Evolutionary conservation across 1,140 invertebrate species (phyloP).

Genomic region (Lethrus apterus): DNA sequence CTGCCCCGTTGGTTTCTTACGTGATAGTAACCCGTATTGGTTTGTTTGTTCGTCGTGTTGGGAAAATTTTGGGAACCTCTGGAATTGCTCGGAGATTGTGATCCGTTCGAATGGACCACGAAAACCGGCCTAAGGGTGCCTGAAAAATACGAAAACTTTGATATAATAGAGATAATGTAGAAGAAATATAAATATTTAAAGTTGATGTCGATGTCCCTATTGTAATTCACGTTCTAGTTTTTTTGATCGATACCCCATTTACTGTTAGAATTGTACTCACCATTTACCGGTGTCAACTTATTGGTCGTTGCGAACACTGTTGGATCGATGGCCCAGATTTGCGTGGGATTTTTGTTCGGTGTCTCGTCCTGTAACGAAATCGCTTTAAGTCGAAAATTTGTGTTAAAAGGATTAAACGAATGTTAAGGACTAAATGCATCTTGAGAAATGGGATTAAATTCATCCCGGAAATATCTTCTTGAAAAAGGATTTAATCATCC

Average conservation of each 20-base stretch:
- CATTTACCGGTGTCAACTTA: constrained; percentile 19
- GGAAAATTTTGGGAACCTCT: constrained; percentile 6
- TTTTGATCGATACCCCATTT: neutral
- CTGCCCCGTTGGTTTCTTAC: constrained; percentile 13
- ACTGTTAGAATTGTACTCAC: constrained; percentile 12
- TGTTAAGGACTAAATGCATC: no score
- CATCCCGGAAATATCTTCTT: constrained; percentile 7
- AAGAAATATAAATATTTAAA: neutral
- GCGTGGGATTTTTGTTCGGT: constrained; percentile 20
- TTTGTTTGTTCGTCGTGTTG: constrained; percentile 8
- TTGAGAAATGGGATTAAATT: constrained; percentile 1
- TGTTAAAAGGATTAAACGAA: no score
- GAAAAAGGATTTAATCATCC: no score
- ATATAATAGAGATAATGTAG: no score
- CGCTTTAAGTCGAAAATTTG: no score
- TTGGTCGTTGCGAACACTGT: constrained; percentile 20
- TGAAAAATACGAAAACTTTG: no score
- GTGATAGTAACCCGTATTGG: constrained; percentile 8
- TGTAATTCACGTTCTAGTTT: no score
- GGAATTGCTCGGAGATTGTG: neutral
- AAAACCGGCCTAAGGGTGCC: constrained; percentile 29
- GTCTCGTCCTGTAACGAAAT: constrained; percentile 24
- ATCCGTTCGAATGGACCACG: constrained; percentile 25
- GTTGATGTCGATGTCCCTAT: neutral
- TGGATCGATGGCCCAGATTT: constrained; percentile 32